Evolutionary conservation across 2,113 vertebrate genomes (phyloP).

Genomic region (Dryoscopus gambensis): DNA sequence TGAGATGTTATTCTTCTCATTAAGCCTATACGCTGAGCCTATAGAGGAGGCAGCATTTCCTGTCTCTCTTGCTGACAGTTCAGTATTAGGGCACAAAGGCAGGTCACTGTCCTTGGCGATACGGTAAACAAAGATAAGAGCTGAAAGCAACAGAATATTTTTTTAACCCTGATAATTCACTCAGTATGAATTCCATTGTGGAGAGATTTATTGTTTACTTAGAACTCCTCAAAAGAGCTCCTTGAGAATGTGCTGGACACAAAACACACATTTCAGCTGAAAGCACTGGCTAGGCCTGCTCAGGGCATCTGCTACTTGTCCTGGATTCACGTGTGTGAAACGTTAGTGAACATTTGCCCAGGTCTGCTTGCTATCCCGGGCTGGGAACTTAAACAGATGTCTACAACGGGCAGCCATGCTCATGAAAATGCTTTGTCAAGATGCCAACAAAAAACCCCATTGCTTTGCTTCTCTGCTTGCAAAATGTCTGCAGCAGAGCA

Average conservation of each 20-base stretch:
- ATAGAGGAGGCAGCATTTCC: constrained; percentile 4
- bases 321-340: neutral
- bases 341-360: neutral
- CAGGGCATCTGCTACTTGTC: neutral
- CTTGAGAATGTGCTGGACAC: neutral
- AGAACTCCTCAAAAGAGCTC: constrained; percentile 18
- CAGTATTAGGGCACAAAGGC: constrained; percentile 8
- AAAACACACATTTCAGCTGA: neutral
- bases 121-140: constrained; percentile 73
- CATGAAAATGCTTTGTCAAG: neutral
- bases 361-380: neutral
- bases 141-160: constrained; percentile 64
- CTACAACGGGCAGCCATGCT: neutral
- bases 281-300: neutral
- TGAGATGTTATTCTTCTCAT: constrained; percentile 4
- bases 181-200: constrained; percentile 57
- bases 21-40: neutral
- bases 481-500: neutral
- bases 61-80: constrained; percentile 27
- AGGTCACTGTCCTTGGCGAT: constrained; percentile 59
- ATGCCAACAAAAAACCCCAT: neutral
- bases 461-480: neutral
- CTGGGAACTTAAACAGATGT: neutral
- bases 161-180: constrained; percentile 61
- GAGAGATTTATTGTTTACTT: constrained; percentile 36